Base-by-base conservation (phyloP, 1,140 invertebrate genomes). In the Aphelinus certus region DNA sequence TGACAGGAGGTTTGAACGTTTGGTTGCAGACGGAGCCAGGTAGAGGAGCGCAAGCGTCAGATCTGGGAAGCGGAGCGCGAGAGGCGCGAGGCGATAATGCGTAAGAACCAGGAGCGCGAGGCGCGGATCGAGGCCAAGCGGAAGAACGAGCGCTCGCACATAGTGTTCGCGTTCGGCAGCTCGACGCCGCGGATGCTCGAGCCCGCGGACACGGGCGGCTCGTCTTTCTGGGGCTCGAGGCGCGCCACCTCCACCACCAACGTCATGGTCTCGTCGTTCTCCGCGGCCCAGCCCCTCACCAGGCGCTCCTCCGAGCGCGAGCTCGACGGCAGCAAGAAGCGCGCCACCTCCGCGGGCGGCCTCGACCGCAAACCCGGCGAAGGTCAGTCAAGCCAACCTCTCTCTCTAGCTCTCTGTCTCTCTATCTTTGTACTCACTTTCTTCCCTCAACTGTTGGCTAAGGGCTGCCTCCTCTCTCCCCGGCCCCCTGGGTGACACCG, bases 61-160 rank as follows among this genome's bases (percentile, higher is more conserved):
- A 95, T 97, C 86, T 93, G 93, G 89, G 95, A 96, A 85, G 95
- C 94, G 47, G 95, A 96, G 77, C 88, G 93, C 78, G 95, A 95
- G 79, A 90, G 95, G 76, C 91, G 95, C 77, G 95, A 96, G 86
- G 94, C 94, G 60, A 94, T 96, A 72, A 83, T 96, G 63, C 92
- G 93, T 79, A 94, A 95, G 83, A 95, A 95, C 86, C 91, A 92
- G 81, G 95, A 96, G 83, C 90, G 95, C 75, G 94, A 95, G 81
- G 93, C 94, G 61, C 91, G 94, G 77, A 89, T 96, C 79, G 95
- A 96, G 86, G 90, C 91, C 53, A 93, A 92, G 83, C 90, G 89
- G 80, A 90, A 90, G 81, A 92, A 92, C 83, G 92, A 94, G 82
- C 88, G 91, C 77, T 88, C 87, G 76, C 87, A 88, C 68, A 88